Conservation (phyloP, 2,888 invertebrate genomes). For the Sphinx pinastri region DNA sequence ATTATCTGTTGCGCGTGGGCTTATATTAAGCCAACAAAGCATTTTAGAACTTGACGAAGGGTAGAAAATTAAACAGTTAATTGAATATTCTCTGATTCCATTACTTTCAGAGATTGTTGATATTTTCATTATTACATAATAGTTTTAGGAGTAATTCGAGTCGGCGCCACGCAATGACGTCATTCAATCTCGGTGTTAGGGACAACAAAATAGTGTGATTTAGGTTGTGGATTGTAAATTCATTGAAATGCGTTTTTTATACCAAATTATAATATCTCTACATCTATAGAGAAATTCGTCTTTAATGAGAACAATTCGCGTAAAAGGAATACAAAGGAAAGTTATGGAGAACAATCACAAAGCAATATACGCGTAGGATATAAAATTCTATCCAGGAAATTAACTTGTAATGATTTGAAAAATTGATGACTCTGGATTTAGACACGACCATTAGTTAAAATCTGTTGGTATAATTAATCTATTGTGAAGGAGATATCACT, state of each 20-base stretch:
- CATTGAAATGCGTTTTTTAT: too few relatives aligned
- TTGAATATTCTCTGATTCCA: neutral
- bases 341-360: too few relatives aligned
- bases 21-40: neutral
- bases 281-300: too few relatives aligned
- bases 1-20: neutral
- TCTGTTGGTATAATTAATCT: slow-evolving; percentile 8
- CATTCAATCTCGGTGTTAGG: neutral
- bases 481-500: neutral
- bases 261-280: too few relatives aligned
- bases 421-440: neutral
- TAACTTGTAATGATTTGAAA: neutral
- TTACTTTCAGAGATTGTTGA: neutral
- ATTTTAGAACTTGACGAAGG: neutral
- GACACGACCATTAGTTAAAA: slow-evolving; percentile 6
- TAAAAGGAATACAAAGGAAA: too few relatives aligned
- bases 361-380: neutral
- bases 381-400: neutral
- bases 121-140: neutral
- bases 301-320: too few relatives aligned
- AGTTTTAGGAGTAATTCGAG: neutral
- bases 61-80: neutral
- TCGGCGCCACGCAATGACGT: neutral
- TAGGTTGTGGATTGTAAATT: neutral
- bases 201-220: neutral